phyloP scores from a whole-genome alignment of 2,113 vertebrate genomes.

The Prunella fulvescens region DNA sequence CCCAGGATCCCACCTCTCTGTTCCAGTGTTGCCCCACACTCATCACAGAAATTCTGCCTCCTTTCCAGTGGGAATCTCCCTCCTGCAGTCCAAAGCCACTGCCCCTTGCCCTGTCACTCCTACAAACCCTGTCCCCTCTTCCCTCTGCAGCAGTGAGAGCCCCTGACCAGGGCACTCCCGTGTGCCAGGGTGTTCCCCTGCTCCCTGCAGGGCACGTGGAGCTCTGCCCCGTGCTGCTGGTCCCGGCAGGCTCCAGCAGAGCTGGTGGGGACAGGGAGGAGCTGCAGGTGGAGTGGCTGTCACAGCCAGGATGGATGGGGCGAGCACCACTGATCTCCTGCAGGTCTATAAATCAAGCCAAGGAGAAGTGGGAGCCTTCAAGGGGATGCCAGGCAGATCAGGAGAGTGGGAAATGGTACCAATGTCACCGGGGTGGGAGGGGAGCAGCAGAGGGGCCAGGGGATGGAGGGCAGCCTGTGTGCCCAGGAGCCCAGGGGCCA shows the following conservation, averaged over 20 bases:
- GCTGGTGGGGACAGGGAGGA: neutral
- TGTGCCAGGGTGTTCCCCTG: neutral
- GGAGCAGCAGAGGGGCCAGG: neutral
- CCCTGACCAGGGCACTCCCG: accelerated
- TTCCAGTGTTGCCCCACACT: neutral
- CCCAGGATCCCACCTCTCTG: neutral
- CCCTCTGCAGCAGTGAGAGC: neutral
- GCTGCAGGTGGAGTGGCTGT: accelerated
- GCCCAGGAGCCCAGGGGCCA: neutral
- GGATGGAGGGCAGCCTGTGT: no score
- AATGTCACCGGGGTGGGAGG: accelerated
- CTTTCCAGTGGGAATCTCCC: neutral
- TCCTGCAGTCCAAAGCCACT: neutral
- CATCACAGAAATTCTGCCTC: neutral
- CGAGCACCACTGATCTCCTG: neutral
- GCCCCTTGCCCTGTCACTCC: accelerated
- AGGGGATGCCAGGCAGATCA: neutral
- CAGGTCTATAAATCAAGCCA: neutral
- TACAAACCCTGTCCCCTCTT: neutral
- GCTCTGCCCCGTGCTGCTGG: neutral
- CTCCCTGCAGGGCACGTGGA: neutral
- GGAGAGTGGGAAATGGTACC: neutral
- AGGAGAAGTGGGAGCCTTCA: neutral
- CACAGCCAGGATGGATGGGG: neutral
- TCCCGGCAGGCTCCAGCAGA: accelerated